Evolutionary conservation across 1,140 invertebrate species (phyloP).

Genomic region (Atopsyche davidsoni): DNA sequence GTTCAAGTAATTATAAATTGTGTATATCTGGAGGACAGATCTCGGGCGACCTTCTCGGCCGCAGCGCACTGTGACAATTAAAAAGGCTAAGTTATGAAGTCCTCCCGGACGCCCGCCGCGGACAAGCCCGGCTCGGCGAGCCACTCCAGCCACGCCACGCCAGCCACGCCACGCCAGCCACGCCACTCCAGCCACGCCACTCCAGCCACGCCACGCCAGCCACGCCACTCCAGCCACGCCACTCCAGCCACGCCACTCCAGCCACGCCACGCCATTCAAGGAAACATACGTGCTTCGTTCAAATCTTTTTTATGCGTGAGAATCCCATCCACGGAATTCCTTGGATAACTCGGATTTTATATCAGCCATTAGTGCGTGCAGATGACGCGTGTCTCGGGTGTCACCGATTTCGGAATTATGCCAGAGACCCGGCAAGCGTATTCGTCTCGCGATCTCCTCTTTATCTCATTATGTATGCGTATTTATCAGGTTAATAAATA

Average conservation of each 20-base stretch:
- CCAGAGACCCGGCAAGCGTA: no score
- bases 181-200: not conserved
- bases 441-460: no score
- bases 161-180: not conserved
- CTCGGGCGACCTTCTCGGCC: constrained; percentile 21
- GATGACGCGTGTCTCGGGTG: no score
- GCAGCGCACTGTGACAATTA: constrained; percentile 27
- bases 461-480: no score
- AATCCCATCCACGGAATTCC: constrained; percentile 26
- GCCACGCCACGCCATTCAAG: not conserved
- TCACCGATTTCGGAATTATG: no score
- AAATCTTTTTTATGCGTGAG: constrained; percentile 7
- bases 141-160: not conserved
- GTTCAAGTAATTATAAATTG: constrained; percentile 30
- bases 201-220: not conserved
- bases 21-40: constrained; percentile 24
- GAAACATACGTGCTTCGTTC: not conserved
- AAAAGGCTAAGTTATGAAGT: constrained; percentile 26
- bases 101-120: not conserved
- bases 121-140: no score
- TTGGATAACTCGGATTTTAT: constrained; percentile 27
- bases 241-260: not conserved
- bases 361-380: no score
- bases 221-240: not conserved
- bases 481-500: no score